Conservation (phyloP, 2,888 invertebrate species). For the Synanthedon formicaeformis region DNA sequence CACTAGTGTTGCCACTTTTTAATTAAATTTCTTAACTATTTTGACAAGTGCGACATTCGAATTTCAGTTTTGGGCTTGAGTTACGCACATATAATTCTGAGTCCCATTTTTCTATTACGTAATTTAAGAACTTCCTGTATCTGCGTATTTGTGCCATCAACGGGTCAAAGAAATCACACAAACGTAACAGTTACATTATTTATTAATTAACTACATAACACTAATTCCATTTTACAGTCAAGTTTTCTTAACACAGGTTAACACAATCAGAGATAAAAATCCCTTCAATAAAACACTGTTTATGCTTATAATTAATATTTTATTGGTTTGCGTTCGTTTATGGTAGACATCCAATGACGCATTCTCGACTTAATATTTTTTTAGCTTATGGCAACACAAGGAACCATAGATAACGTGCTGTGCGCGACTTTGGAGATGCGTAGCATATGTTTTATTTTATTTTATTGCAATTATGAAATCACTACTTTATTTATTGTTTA, state of each 20-base stretch:
- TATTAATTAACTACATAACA: constrained; percentile 21
- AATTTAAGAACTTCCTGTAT: too few relatives aligned
- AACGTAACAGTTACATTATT: constrained; percentile 15
- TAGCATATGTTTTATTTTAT: constrained; percentile 11
- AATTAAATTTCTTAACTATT: too few relatives aligned
- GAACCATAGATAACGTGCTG: constrained; percentile 27
- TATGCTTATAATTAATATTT: constrained; percentile 53
- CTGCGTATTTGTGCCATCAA: too few relatives aligned
- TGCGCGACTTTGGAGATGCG: constrained; percentile 34
- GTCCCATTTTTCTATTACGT: too few relatives aligned
- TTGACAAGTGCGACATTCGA: too few relatives aligned
- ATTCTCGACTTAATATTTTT: constrained; percentile 18
- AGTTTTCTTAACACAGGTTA: background rate
- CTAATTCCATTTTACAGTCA: constrained; percentile 9
- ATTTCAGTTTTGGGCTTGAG: too few relatives aligned
- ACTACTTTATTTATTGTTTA: constrained; percentile 42
- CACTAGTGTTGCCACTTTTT: too few relatives aligned
- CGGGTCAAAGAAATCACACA: constrained; percentile 1
- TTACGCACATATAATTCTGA: too few relatives aligned
- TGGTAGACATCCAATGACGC: constrained; percentile 30
- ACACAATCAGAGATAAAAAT: background rate
- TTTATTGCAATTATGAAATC: constrained; percentile 30
- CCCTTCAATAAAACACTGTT: constrained; percentile 40
- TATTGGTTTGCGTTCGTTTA: constrained; percentile 32
- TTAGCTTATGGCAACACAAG: constrained; percentile 29